Conservation (phyloP, 2,888 invertebrate species). For the Mythimna albipuncta region DNA sequence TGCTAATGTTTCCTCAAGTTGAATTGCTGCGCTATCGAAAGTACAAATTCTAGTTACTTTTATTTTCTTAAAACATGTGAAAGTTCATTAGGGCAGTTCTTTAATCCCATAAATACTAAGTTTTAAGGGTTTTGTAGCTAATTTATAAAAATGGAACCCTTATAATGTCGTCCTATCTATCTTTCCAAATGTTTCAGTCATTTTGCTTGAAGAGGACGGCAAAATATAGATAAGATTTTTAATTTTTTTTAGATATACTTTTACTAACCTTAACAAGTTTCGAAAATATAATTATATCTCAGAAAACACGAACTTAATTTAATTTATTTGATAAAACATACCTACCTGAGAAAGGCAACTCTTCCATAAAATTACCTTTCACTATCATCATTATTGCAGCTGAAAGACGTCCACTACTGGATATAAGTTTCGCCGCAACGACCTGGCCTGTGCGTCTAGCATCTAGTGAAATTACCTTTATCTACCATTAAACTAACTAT, state of each 20-base stretch:
- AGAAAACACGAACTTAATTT: no score
- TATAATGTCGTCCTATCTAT: not conserved
- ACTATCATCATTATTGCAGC: no score
- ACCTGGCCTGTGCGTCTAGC: no score
- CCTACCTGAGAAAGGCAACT: not conserved
- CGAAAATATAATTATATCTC: no score
- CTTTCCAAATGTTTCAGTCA: no score
- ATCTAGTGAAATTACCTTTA: constrained; percentile 17
- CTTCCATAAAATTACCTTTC: not conserved
- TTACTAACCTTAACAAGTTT: no score
- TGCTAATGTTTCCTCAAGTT: constrained; percentile 35
- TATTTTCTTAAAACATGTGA: constrained; percentile 52
- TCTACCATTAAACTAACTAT: not conserved
- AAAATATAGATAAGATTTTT: no score
- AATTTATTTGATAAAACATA: no score
- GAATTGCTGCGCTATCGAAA: constrained; percentile 36
- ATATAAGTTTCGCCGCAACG: no score
- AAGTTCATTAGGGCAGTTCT: constrained; percentile 39
- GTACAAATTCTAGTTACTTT: constrained; percentile 39
- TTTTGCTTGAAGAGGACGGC: no score
- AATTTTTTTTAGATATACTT: no score
- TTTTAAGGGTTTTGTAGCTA: not conserved
- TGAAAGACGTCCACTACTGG: no score
- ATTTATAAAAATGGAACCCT: not conserved
- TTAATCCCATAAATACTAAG: constrained; percentile 16